Evolutionary conservation across 2,888 invertebrate genomes (phyloP), one percentile per base, ranked within the genome.

Genomic region (Auanema sp.): DNA sequence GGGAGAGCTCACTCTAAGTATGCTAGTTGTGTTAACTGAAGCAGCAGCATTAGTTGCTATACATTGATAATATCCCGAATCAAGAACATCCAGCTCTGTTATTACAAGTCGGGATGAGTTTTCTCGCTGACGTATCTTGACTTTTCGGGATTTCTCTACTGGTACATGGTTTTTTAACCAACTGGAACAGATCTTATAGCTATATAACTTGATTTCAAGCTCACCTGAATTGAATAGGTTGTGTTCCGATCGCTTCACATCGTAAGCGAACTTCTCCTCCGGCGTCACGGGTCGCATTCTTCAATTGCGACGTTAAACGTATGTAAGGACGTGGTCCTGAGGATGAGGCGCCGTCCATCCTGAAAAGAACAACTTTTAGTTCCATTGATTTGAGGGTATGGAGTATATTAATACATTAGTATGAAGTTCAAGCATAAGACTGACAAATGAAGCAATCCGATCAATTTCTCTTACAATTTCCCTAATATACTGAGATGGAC

Each of bases 161-260:
- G 82, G 83, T 3, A 78, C 82, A 43, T 79, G 68, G 70, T 83
- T 82, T 68, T 81, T 81, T 54, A 79, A 52, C 79, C 79, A 79
- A 43, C 77, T 79, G 59, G 44, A 78, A 68, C 14, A 16, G 6
- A 21, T 5, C 21, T 47, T 47, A 21, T 47, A 47, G 11, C 12
- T 43, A 18, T 47, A 47, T 47, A 47, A n/a, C n/a, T n/a, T n/a
- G n/a, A n/a, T 24, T 55, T 44, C n/a, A 1, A 57, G 64, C 78
- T 69, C 59, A 83, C 79, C 72, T 73, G 67, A 83, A 83, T 21
- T 68, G 67, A 16, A 83, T 64, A 3, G 83, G 83, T 12, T 80
- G 78, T 14, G 83, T 78, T 43, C 81, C 83, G 18, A 79, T 74
- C 11, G 79, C 83, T 67, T 83, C 82, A 62, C 83, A 83, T 53